A percentile compares a stretch with the other conserved stretches of the same genome.
These are phyloP conservation scores for Eristalis intricaria DNA, from an alignment of 2,888 invertebrate species.

Conservation along the genomic window DNA sequence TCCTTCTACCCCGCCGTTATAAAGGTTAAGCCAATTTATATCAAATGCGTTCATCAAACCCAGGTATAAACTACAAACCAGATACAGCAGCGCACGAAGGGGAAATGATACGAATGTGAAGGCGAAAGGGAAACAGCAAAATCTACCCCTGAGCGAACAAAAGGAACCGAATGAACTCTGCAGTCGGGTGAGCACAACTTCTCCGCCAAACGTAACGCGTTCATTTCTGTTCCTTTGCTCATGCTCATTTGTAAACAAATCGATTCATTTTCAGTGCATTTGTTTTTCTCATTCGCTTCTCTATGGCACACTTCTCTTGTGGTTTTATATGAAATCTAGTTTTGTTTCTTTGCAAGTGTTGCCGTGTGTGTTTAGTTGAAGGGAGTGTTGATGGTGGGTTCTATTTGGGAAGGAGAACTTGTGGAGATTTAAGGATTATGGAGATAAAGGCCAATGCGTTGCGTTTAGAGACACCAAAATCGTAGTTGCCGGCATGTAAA, in stretches of 20 bases:
- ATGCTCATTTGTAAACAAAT: conserved; percentile 64
- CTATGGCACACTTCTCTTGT: neutral
- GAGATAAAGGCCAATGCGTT: too few species aligned
- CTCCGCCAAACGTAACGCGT: neutral
- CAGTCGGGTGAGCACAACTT: neutral
- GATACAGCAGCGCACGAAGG: conserved; percentile 2
- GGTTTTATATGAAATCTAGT: neutral
- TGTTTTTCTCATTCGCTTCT: neutral
- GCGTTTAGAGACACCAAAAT: too few species aligned
- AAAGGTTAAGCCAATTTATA: conserved; percentile 11
- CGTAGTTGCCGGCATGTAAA: too few species aligned
- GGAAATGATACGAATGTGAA: conserved; percentile 32
- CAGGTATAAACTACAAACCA: neutral
- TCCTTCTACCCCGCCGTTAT: neutral
- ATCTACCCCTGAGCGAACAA: conserved; percentile 59
- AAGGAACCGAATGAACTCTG: conserved; percentile 35
- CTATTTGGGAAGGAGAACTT: too few species aligned
- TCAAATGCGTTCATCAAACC: conserved; percentile 32
- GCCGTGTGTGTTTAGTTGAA: neutral
- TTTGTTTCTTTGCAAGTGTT: conserved; percentile 9
- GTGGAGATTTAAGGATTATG: too few species aligned
- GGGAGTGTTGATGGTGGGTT: too few species aligned
- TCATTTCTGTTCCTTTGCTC: conserved; percentile 38
- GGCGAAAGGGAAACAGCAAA: conserved; percentile 9
- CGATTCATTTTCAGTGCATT: conserved; percentile 29